Base-by-base conservation (phyloP, 2,888 invertebrate genomes). In the Helicoverpa assulta region DNA sequence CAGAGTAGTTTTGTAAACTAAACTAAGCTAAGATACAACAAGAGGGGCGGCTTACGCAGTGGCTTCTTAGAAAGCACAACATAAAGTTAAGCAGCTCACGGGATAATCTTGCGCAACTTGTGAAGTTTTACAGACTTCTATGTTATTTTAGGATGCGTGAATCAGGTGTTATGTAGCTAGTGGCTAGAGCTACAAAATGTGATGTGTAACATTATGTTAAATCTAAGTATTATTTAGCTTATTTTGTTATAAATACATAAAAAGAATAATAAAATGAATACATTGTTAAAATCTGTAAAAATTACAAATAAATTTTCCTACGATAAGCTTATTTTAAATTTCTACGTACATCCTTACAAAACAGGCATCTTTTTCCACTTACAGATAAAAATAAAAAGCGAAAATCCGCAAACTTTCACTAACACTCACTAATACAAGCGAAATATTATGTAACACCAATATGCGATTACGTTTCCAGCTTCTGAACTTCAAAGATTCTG, bases 401-500 rank as follows among this genome's bases (percentile, higher is more conserved):
- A 58, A 43, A 52, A 50, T 51, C 19, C 7, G 3, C 5, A 40
- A 52, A 12, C 26, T 19, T 58, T 54, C 21, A 50, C 40, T 16
- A 19, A 58, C 10, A 50, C 12, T 37, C 37, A 54, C 33, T n/a
- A 33, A 14, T 54, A 54, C 26, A 53, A 71, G 58, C 58, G 59
- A 59, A 76, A 59, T 54, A 55, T 40, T 40, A 40, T 59, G 29
- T 18, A 40, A 64, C 50, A 64, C 29, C 33, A 76, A 56, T 60
- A 60, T 57, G 33, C 59, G 56, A 65, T 70, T 33, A 64, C 21
- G 21, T 40, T 51, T n/a, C 10, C 37, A 59, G 54, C 66, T 59
- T 67, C 62, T 16, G 21, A 51, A 72, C 78, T 72, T 76, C 67
- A 78, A 72, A 76, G 73, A 76, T 77, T 72, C 47, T 33, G 59